These are phyloP conservation scores for Kryptopterus vitreolus DNA, from an alignment of 2,797 vertebrate genomes.

Conservation along the genomic window DNA sequence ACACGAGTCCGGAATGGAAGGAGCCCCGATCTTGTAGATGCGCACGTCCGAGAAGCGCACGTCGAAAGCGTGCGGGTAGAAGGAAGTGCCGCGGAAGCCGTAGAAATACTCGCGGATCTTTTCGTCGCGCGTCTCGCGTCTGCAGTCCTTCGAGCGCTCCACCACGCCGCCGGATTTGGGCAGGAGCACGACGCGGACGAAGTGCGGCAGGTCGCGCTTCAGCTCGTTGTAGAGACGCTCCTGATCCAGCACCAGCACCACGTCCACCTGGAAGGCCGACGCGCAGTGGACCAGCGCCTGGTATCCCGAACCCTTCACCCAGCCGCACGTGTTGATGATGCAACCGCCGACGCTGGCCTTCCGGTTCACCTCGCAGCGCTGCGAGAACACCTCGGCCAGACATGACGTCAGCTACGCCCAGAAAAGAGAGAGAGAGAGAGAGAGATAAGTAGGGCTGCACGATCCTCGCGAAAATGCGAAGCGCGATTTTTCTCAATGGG, in stretches of 20 bases:
- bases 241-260: conserved; percentile 95
- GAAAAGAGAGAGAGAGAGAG: conserved; percentile 6
- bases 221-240: conserved; percentile 97
- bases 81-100: conserved; percentile 87
- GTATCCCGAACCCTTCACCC: conserved; percentile 97
- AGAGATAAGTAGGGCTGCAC: not conserved
- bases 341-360: conserved; percentile 94
- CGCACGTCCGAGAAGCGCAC: conserved; percentile 96
- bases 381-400: conserved; percentile 93
- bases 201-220: conserved; percentile 93
- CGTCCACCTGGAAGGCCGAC: conserved; percentile 95
- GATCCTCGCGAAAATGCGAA: too few species aligned
- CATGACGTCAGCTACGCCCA: conserved; percentile 84
- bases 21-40: conserved; percentile 96
- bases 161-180: conserved; percentile 94
- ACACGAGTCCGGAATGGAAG: conserved; percentile 96
- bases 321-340: conserved; percentile 97
- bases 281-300: conserved; percentile 96
- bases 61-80: conserved; percentile 94
- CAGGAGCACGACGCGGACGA: conserved; percentile 90
- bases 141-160: conserved; percentile 94
- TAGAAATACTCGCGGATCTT: conserved; percentile 98
- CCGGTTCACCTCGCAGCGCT: conserved; percentile 93
- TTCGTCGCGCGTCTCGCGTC: conserved; percentile 89
- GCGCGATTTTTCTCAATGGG: too few species aligned